Evolutionary conservation across 2,113 vertebrate genomes (phyloP).

Genomic region (Brienomyrus brachyistius): DNA sequence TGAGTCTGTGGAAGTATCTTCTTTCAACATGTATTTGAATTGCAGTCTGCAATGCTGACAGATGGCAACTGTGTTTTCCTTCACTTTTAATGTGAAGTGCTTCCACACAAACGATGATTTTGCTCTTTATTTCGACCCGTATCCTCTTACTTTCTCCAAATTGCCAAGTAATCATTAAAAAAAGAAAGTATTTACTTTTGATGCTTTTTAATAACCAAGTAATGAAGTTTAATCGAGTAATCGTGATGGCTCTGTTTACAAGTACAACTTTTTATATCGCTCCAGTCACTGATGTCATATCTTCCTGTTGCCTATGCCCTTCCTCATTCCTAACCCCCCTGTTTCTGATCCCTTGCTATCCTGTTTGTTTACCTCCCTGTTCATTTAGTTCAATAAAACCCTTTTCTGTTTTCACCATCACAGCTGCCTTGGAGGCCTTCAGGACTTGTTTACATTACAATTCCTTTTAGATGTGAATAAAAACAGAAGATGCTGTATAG

Average conservation of each 20-base stretch:
- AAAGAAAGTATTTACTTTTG: no score
- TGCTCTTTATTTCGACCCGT: no score
- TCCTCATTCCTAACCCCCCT: neutral
- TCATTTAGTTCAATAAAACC: neutral
- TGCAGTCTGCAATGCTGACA: neutral
- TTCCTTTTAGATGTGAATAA: neutral
- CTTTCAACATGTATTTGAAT: no score
- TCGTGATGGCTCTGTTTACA: neutral
- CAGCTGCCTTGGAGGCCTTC: neutral
- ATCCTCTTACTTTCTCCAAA: neutral
- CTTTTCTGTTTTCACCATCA: neutral
- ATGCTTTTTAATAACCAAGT: neutral
- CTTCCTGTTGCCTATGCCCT: neutral
- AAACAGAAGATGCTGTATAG: neutral
- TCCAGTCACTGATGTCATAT: neutral
- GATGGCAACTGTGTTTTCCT: neutral
- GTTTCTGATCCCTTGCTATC: neutral
- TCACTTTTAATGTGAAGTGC: neutral
- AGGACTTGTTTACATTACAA: neutral
- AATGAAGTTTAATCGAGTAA: neutral
- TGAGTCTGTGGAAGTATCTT: no score
- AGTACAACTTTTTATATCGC: neutral
- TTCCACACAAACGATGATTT: neutral
- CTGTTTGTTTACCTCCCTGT: neutral
- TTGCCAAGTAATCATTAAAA: neutral